A percentile compares a stretch with the other conserved stretches of the same genome.
These are phyloP conservation scores for Dascillus cervinus DNA, from an alignment of 2,888 invertebrate species.

Conservation along the genomic window DNA sequence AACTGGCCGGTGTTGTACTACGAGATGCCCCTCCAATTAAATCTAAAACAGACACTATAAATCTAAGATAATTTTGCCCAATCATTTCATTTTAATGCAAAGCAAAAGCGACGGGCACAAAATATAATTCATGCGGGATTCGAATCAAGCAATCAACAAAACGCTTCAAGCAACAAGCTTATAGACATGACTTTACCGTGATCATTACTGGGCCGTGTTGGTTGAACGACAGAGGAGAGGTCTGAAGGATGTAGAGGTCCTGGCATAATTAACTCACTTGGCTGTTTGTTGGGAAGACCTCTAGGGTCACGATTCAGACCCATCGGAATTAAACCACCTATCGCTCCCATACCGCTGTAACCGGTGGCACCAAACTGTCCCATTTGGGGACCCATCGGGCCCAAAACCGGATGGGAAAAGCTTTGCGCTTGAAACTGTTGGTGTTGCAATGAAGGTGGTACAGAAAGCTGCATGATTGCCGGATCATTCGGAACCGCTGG, in stretches of 20 bases:
- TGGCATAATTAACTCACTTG: conserved; percentile 55
- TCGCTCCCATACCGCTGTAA: conserved; percentile 43
- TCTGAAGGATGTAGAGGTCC: conserved; percentile 35
- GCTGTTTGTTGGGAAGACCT: conserved; percentile 35
- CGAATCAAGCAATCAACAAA: conserved; percentile 4
- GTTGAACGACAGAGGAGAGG: conserved; percentile 42
- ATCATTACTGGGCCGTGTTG: conserved; percentile 34
- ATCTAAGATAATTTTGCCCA: no score
- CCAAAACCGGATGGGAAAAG: conserved; percentile 66
- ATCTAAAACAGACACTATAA: conserved; percentile 54
- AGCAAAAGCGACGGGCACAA: conserved; percentile 44
- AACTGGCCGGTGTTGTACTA: conserved; percentile 72
- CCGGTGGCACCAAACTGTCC: conserved; percentile 47
- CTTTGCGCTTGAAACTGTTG: conserved; percentile 57
- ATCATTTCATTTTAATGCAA: conserved; percentile 64
- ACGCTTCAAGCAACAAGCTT: conserved; percentile 14
- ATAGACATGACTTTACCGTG: conserved; percentile 40
- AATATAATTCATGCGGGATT: conserved; percentile 13
- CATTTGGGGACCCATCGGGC: conserved; percentile 48
- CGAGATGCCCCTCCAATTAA: conserved; percentile 66
- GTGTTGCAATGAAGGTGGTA: conserved; percentile 61
- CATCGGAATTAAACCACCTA: conserved; percentile 36
- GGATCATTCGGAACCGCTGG: conserved; percentile 90
- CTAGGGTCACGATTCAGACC: conserved; percentile 42
- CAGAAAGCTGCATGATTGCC: conserved; percentile 90